These are phyloP conservation scores for Cryptocephalus primarius DNA, from an alignment of 2,888 invertebrate genomes.

Conservation along the genomic window DNA sequence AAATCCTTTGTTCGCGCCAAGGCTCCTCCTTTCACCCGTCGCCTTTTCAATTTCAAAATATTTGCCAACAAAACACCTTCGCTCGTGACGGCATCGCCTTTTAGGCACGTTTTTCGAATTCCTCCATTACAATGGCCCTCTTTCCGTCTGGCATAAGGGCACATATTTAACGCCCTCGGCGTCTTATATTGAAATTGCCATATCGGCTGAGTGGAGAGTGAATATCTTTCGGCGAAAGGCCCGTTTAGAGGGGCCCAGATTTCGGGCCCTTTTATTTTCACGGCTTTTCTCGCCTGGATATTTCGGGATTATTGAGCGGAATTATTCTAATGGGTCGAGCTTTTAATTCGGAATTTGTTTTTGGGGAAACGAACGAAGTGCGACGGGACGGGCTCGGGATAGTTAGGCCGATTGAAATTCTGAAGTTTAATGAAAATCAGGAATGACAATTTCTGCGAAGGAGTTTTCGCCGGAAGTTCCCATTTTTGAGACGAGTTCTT, in stretches of 20 bases:
- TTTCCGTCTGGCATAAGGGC: conserved; percentile 9
- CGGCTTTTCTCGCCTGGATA: conserved; percentile 2
- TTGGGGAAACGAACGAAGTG: conserved; percentile 4
- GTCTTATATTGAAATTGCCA: conserved; percentile 12
- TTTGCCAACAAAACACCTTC: no score
- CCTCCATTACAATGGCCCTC: conserved; percentile 8
- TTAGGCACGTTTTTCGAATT: conserved; percentile 1
- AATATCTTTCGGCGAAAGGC: conserved; percentile 5
- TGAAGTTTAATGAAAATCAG: not conserved
- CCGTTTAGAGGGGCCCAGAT: conserved; percentile 11
- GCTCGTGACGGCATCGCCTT: no score
- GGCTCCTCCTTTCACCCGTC: no score
- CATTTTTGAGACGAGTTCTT: no score
- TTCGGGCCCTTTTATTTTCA: conserved; percentile 10
- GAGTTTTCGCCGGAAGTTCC: no score
- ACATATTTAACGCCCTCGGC: conserved; percentile 10
- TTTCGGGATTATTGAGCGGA: not conserved
- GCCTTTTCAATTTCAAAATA: no score
- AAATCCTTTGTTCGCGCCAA: no score
- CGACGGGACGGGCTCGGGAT: not conserved
- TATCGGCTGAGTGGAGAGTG: conserved; percentile 7
- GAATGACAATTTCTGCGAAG: no score
- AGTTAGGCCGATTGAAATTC: conserved; percentile 1
- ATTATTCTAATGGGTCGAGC: conserved; percentile 3
- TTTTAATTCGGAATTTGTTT: conserved; percentile 4